Base-by-base conservation (phyloP, 1,140 invertebrate genomes). In the Pectinophora gossypiella region DNA sequence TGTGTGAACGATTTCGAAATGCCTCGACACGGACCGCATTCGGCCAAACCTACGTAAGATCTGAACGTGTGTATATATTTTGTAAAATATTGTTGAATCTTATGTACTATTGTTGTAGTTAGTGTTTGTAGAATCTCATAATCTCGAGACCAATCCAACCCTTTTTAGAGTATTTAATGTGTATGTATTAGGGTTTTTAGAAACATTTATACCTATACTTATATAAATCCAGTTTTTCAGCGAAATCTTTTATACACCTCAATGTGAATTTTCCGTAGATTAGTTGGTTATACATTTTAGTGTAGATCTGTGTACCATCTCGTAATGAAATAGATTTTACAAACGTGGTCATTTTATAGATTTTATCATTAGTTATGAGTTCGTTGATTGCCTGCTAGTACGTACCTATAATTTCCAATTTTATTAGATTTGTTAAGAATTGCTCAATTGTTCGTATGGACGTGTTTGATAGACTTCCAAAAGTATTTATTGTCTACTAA, bases 121-220 rank as follows among this genome's bases (percentile, higher is more conserved):
- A 81, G 64, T 54, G 56, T 73, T 72, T 58, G 64, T 85, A 79
- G 72, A 68, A 77, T 78, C 69, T 75, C 77, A 73, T 66, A 85
- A 80, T 83, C 73, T 83, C 75, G 72, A 83, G 82, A 85, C 82
- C 82, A 85, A 85, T 68, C 63, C 72, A 78, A 74, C 68, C 74
- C 70, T 77, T 80, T 82, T 80, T 83, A 83, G 72, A 85, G 54
- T 63, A 74, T 80, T 80, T 74, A 74, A 77, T 51, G 51, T 68
- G 67, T 74, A 79, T 76, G 4, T 15, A 40, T 54, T 76, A 71
- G 72, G 74, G 68, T 76, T 83, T 84, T 83, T 85, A 83, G 72
- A 83, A 58, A 80, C 57, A 43, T 76, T 81, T 85, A 80, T 76
- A 38, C 72, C 65, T 68, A 82, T 82, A 78, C 68, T 73, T 84